Conservation (phyloP, 2,113 vertebrate species). For the Ctenomys sociabilis region DNA sequence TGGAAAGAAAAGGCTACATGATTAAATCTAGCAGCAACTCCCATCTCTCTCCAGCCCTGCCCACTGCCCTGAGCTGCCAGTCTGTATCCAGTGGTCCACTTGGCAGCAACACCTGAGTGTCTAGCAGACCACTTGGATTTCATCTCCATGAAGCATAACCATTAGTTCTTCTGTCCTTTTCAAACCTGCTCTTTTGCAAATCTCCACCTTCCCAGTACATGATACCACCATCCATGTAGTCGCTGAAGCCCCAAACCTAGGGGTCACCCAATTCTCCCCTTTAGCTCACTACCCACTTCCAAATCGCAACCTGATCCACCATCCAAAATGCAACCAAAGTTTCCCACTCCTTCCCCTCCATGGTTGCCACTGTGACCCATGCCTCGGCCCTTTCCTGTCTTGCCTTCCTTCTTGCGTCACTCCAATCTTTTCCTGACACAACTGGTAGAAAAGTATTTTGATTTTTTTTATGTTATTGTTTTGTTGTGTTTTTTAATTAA, state of each 20-base stretch:
- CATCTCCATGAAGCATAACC: not conserved
- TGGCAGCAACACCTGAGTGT: not conserved
- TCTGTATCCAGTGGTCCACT: not conserved
- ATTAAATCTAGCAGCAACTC: conserved; percentile 40
- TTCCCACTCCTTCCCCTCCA: not conserved
- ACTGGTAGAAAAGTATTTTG: not conserved
- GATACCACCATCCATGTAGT: not conserved
- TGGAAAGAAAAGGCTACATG: conserved; percentile 31
- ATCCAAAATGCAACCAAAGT: not conserved
- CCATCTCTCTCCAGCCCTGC: not conserved
- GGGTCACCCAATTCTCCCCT: not conserved
- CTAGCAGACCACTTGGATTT: not conserved
- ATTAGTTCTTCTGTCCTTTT: not conserved
- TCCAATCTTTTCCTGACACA: not conserved
- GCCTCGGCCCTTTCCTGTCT: not conserved
- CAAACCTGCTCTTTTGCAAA: not conserved
- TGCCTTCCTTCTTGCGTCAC: not conserved
- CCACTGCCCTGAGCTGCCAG: not conserved
- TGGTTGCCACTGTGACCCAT: not conserved
- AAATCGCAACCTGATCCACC: not conserved
- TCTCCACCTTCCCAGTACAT: not conserved
- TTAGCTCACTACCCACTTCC: not conserved
- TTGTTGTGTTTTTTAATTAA: not conserved
- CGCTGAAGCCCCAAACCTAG: not conserved
- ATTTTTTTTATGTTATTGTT: not conserved